Conservation (phyloP, 1,140 invertebrate genomes). For the Hesperophylax magnus region DNA sequence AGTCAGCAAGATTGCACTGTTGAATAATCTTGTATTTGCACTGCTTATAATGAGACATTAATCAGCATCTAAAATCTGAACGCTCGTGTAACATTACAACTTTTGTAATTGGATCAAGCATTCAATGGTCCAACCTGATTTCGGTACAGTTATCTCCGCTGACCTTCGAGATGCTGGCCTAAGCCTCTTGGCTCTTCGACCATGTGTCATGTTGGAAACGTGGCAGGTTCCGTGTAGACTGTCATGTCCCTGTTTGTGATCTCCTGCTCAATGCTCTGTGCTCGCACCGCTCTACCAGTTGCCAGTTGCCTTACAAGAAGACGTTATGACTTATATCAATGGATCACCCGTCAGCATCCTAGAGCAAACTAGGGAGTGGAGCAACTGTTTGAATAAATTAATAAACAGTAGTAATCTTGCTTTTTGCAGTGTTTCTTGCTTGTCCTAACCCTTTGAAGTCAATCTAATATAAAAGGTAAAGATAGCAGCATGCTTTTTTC, state of each 20-base stretch:
- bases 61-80: no score
- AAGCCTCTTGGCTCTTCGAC: neutral
- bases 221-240: constrained; percentile 8
- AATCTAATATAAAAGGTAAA: neutral
- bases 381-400: constrained; percentile 15
- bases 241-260: constrained; percentile 6
- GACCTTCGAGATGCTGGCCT: no score
- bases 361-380: constrained; percentile 23
- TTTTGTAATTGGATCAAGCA: no score
- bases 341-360: constrained; percentile 29
- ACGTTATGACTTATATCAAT: neutral
- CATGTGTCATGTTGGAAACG: neutral
- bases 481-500: no score
- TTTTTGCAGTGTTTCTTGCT: neutral
- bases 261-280: neutral
- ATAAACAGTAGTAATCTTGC: neutral
- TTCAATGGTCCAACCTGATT: no score
- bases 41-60: no score
- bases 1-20: neutral
- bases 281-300: neutral
- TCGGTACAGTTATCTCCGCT: no score
- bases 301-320: constrained; percentile 34
- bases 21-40: no score
- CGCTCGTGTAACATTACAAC: no score
- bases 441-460: neutral